Percentiles rank a stretch among this genome's conserved stretches.
Conservation (phyloP, 2,113 vertebrate species). For the Microcebus ravelobensis region DNA sequence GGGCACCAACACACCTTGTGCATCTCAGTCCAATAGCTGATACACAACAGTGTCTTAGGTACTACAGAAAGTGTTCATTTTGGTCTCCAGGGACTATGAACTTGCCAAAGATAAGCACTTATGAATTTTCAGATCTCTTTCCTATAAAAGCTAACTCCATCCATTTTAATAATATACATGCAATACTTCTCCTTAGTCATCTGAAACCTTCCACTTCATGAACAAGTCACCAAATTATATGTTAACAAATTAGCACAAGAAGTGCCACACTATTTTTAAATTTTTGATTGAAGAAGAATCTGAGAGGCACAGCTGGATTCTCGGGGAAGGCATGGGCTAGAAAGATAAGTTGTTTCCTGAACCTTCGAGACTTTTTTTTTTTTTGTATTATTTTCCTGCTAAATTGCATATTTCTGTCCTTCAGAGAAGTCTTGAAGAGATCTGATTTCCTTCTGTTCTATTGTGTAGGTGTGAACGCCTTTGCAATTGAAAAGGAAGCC, state of each 20-base stretch:
- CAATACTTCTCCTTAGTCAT: slow-evolving; percentile 7
- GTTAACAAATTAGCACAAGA: slow-evolving; percentile 33
- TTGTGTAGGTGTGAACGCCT: slow-evolving; percentile 73
- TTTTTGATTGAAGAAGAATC: slow-evolving; percentile 27
- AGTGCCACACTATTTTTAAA: slow-evolving; percentile 26
- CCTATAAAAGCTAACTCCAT: not conserved
- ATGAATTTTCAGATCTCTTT: not conserved
- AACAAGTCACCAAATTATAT: not conserved
- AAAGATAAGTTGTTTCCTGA: slow-evolving; percentile 61
- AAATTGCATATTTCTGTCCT: slow-evolving; percentile 63
- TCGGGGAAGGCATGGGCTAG: not conserved
- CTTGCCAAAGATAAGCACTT: not conserved
- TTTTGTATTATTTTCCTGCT: slow-evolving; percentile 66
- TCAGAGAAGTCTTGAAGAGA: slow-evolving; percentile 63
- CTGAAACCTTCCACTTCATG: not conserved
- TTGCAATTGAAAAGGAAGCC: slow-evolving; percentile 75
- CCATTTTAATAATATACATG: not conserved
- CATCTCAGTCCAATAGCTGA: too few relatives aligned
- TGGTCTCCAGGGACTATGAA: not conserved
- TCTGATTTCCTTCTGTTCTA: slow-evolving; percentile 69
- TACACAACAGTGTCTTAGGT: not conserved
- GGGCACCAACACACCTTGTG: accelerated
- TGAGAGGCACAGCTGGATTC: slow-evolving; percentile 47
- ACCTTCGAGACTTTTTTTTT: slow-evolving; percentile 29
- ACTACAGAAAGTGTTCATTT: not conserved